Conservation (phyloP, 2,888 invertebrate species). For the Brachyptera putata region DNA sequence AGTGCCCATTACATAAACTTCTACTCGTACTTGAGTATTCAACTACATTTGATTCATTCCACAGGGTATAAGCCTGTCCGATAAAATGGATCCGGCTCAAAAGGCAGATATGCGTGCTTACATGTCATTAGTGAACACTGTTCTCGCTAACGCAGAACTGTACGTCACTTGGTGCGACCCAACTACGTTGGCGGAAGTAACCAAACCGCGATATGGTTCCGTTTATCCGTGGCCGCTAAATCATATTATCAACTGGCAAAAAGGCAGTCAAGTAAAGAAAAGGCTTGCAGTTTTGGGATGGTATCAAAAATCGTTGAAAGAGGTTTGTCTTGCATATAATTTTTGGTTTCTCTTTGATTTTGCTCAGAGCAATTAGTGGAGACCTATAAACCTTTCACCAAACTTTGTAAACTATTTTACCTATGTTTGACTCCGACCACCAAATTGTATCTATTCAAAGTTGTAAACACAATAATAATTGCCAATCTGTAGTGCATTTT, state of each 20-base stretch:
- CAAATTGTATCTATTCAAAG: no score
- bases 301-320: conserved; percentile 72
- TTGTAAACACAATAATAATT: no score
- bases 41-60: no score
- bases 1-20: no score
- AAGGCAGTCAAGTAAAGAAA: conserved; percentile 63
- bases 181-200: conserved; percentile 74
- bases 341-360: no score
- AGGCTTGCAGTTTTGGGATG: conserved; percentile 75
- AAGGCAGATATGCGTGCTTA: conserved; percentile 92
- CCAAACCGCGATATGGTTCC: conserved; percentile 78
- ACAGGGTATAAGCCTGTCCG: conserved; percentile 70
- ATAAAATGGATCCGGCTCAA: conserved; percentile 65
- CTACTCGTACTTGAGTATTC: no score
- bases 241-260: conserved; percentile 72
- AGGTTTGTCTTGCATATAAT: conserved; percentile 56
- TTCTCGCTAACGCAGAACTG: conserved; percentile 86
- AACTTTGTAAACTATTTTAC: no score
- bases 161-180: conserved; percentile 86
- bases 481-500: no score
- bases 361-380: no score
- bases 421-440: no score
- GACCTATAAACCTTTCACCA: no score
- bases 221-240: conserved; percentile 93
- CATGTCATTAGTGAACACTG: conserved; percentile 83